Conservation (phyloP, 2,888 invertebrate genomes). For the Tenthredo scrophulariae region DNA sequence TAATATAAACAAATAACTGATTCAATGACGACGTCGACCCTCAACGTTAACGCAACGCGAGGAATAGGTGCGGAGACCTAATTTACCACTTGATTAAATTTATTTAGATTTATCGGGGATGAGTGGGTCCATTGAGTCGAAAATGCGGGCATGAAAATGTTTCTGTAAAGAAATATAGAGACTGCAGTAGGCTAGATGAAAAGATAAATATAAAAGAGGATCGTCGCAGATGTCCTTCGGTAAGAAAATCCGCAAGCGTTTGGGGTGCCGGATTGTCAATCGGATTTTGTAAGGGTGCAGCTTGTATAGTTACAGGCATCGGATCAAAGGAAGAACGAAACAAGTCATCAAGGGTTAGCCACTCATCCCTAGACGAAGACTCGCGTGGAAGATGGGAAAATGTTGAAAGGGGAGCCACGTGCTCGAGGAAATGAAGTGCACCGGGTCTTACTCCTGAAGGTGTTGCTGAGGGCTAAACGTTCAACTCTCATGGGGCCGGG, state of each 20-base stretch:
- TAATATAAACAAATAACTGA: conserved; percentile 63
- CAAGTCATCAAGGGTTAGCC: conserved; percentile 28
- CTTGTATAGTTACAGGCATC: neutral
- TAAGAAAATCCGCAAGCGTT: neutral
- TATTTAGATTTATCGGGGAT: conserved; percentile 67
- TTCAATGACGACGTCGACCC: conserved; percentile 54
- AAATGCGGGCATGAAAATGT: conserved; percentile 6
- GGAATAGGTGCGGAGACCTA: conserved; percentile 63
- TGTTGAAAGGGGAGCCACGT: conserved; percentile 36
- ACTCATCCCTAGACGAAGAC: neutral
- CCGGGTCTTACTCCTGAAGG: conserved; percentile 15
- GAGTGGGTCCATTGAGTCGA: neutral
- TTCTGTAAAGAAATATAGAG: neutral
- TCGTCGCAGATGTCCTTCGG: conserved; percentile 22
- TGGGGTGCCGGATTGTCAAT: neutral
- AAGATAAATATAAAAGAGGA: neutral
- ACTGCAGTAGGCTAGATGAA: neutral
- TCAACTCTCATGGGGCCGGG: conserved; percentile 14
- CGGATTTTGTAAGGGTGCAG: neutral
- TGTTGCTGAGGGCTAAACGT: conserved; percentile 39
- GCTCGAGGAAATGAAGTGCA: conserved; percentile 45
- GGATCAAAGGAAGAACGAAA: conserved; percentile 42
- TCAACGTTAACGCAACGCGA: conserved; percentile 19
- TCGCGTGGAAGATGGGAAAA: conserved; percentile 22
- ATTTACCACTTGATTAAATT: conserved; percentile 70